Evolutionary conservation across 2,888 invertebrate species (phyloP), one percentile per base, ranked within the genome.

Genomic region (Sturmia bella): DNA sequence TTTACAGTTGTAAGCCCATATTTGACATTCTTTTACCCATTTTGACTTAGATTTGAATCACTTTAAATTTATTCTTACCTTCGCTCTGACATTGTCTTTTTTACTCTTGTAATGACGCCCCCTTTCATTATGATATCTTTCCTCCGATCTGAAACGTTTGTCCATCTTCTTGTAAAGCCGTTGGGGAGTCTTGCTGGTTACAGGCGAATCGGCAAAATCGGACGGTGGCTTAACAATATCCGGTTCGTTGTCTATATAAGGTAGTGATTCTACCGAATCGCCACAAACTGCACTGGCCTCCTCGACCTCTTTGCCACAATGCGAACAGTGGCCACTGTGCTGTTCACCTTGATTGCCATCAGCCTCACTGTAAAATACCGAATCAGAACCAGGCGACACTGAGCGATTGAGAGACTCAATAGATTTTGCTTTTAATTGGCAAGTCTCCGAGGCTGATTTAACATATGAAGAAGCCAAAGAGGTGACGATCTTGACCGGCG

Each of bases 321-420:
- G 96, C 80, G 95, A 92, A 88, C 96, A 96, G 88, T 96, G 96
- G 1, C 94, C 93, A 83, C 92, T 92, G 13, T 81, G 84, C 75
- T 92, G 92, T 32, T 91, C 91, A 61, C 91, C 87, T 80, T 91
- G 92, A 19, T 87, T 88, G 11, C 88, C 88, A 89, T 94, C 94
- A 12, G 93, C 94, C 89, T 96, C 96, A 87, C 96, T 96, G 91
- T 96, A 96, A 91, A 97, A 97, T 27, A 97, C 97, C 75, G 96
- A 96, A 90, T 97, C 97, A 84, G 96, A 97, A 24, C 97, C 97
- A 3, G 97, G 97, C 87, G 96, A 96, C 48, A 96, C 96, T n/a
- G 96, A 96, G 59, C 97, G 93, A 66, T 78, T 82, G 69, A 97
- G 91, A 0, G 96, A 96, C 91, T 97, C 97, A 56, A 96, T 96